Conservation (phyloP, 2,113 vertebrate species). For the Danionella cerebrum region DNA sequence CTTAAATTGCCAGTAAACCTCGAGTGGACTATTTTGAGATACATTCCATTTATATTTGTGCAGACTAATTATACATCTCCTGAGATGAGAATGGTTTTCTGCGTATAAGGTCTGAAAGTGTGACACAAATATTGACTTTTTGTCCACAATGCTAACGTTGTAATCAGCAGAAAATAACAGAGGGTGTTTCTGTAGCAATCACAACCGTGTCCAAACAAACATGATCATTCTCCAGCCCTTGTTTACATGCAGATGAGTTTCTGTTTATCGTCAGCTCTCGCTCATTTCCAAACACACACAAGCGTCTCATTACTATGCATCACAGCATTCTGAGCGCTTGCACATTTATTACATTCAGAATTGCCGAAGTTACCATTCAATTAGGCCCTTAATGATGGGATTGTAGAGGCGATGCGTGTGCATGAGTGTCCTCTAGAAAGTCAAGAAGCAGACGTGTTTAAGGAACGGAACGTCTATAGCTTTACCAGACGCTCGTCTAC, state of each 20-base stretch:
- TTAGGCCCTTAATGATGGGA: conserved; percentile 6
- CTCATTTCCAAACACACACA: background rate
- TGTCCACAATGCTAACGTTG: too few relatives aligned
- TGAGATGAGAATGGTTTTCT: too few relatives aligned
- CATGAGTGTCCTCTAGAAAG: background rate
- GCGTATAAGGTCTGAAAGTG: too few relatives aligned
- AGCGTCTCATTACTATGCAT: conserved; percentile 8
- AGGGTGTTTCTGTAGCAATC: background rate
- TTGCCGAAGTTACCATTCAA: background rate
- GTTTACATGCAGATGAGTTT: background rate
- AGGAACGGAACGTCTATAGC: conserved; percentile 44
- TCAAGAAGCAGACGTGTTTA: background rate
- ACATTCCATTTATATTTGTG: too few relatives aligned
- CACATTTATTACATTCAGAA: conserved; percentile 14
- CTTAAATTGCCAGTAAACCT: too few relatives aligned
- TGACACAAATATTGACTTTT: too few relatives aligned
- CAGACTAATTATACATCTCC: too few relatives aligned
- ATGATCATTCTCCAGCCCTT: background rate
- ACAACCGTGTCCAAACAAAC: background rate
- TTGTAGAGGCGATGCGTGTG: background rate
- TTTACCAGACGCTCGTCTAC: conserved; percentile 43
- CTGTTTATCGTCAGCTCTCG: background rate
- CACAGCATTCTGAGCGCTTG: background rate
- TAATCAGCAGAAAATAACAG: background rate
- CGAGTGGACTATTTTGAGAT: too few relatives aligned